Percentiles rank a stretch among this genome's conserved stretches.
These are phyloP conservation scores for Adelphocoris suturalis DNA, from an alignment of 2,888 invertebrate species.

Conservation along the genomic window DNA sequence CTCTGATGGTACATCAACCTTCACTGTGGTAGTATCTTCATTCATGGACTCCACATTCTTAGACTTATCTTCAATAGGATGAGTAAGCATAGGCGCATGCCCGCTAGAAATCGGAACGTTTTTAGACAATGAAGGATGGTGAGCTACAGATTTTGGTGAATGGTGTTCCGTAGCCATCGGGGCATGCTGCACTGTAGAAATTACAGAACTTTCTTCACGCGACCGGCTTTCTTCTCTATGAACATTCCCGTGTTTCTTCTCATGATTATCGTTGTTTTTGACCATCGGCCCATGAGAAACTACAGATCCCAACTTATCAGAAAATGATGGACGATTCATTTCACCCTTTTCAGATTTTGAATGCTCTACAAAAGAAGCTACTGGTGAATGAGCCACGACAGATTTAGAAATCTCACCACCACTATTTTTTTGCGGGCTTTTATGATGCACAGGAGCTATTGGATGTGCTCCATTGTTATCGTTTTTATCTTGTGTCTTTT, in stretches of 20 bases:
- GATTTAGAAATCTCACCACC: background rate
- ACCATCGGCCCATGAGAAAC: conserved; percentile 54
- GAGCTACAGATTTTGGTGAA: background rate
- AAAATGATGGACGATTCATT: background rate
- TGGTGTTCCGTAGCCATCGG: conserved; percentile 61
- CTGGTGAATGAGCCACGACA: conserved; percentile 34
- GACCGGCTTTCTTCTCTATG: background rate
- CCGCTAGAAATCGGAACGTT: background rate
- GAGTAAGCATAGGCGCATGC: conserved; percentile 1
- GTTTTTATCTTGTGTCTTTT: background rate
- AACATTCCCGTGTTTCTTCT: background rate
- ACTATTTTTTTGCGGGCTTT: background rate
- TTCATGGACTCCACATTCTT: too few relatives aligned
- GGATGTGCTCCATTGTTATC: background rate
- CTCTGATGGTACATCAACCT: background rate
- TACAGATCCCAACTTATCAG: background rate
- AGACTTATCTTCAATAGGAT: background rate
- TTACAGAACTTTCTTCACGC: background rate
- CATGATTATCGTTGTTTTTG: conserved; percentile 22
- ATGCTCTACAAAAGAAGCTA: background rate
- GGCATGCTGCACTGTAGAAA: conserved; percentile 53
- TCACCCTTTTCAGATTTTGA: background rate
- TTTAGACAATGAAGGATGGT: conserved; percentile 51
- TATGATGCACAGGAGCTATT: background rate
- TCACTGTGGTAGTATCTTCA: background rate